Evolutionary conservation across 2,888 invertebrate species (phyloP), one percentile per base, ranked within the genome.

Genomic region (Papilio protenor): DNA sequence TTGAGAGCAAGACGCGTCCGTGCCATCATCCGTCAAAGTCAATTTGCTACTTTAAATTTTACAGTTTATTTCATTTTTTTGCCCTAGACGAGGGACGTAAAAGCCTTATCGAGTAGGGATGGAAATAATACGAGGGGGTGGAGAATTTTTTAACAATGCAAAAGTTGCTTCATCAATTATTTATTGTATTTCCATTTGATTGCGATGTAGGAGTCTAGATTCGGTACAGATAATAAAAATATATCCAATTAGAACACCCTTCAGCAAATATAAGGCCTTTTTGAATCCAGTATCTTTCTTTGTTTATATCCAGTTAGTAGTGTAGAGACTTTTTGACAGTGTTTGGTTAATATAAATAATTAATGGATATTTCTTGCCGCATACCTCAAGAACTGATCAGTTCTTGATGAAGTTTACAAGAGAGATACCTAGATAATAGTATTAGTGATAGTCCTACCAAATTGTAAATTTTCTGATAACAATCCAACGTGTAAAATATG

Each of bases 41-140:
- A 91, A 92, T 92, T 93, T 90, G 86, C n/a, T 91, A 93, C 90
- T 94, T 94, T 89, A 93, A 94, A 93, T 89, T 91, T 66, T 87
- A 89, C 89, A 89, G 87, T 89, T 90, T 91, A 89, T 90, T 85
- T 88, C 84, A 88, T 90, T 90, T 91, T 92, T 91, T 88, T 86
- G 80, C 75, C 83, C 82, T 85, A 85, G 85, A 87, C 88, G 87
- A 86, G 80, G 74, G 84, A 88, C 86, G 88, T 93, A 91, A 93
- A 93, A 94, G 93, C 94, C 88, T 92, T 92, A 91, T 91, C 91
- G 90, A 89, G 92, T 93, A 87, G 85, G 86, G 85, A 83, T 88
- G 86, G 87, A 90, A 90, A 91, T 91, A 90, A 91, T 90, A 88
- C 66, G 86, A 59, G 87, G 87, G 86, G 87, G 55, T 52, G 83